These are phyloP conservation scores for Masticophis lateralis DNA, from an alignment of 2,797 vertebrate species.

Conservation along the genomic window DNA sequence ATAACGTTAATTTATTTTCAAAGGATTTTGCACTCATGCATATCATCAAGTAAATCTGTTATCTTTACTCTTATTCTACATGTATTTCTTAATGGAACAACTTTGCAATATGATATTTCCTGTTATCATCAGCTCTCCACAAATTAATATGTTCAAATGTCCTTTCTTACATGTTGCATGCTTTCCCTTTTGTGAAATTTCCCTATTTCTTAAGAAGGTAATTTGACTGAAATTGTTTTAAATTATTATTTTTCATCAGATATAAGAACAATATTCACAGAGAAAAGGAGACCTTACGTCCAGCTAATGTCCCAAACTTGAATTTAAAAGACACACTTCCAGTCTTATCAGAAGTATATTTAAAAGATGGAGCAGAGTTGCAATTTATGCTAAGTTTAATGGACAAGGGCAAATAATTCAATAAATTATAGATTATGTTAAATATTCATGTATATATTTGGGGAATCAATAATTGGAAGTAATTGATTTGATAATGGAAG, in stretches of 20 bases:
- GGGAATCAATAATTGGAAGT: constrained; percentile 28
- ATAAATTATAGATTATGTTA: constrained; percentile 9
- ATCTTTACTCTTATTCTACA: background rate
- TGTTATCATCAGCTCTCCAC: background rate
- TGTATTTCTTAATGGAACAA: background rate
- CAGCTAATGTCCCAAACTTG: background rate
- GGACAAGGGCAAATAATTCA: constrained; percentile 12
- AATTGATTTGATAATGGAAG: constrained; percentile 32
- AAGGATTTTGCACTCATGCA: background rate
- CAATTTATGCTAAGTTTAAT: constrained; percentile 6
- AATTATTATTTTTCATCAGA: background rate
- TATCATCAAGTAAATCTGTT: background rate
- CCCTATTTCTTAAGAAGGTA: background rate
- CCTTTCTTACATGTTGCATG: background rate
- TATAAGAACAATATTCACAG: background rate
- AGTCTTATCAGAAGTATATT: background rate
- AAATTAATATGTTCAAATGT: background rate
- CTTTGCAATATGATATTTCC: background rate
- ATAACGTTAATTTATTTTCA: background rate
- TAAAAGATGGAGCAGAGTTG: background rate
- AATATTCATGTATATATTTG: constrained; percentile 8
- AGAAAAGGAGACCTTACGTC: background rate
- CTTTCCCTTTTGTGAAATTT: background rate
- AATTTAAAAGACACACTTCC: constrained; percentile 20
- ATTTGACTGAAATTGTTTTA: background rate